Percentiles rank a stretch among this genome's conserved stretches.
These are phyloP conservation scores for Drosophila quinaria DNA, from an alignment of 2,888 invertebrate species.

Conservation along the genomic window DNA sequence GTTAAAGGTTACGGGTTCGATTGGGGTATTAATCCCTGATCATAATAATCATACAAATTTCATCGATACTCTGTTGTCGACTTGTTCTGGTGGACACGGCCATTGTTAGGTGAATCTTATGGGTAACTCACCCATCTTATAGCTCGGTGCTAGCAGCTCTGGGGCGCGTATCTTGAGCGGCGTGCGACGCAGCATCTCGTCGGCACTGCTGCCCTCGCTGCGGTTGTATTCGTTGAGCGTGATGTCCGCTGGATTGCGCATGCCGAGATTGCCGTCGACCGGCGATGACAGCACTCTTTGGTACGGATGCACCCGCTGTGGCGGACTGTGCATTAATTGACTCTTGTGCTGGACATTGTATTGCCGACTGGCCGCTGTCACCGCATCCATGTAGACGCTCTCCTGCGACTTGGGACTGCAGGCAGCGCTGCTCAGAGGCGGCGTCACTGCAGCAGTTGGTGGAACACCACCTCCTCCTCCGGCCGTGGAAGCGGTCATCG, in stretches of 20 bases:
- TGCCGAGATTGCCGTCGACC: slow-evolving; percentile 52
- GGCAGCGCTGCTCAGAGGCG: slow-evolving; percentile 61
- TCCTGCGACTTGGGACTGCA: slow-evolving; percentile 68
- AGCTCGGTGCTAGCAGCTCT: slow-evolving; percentile 70
- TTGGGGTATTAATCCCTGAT: too few species aligned
- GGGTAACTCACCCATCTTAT: slow-evolving; percentile 69
- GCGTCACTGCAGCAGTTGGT: slow-evolving; percentile 56
- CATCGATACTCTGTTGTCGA: too few species aligned
- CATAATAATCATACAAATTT: too few species aligned
- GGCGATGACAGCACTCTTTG: slow-evolving; percentile 67
- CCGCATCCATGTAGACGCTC: slow-evolving; percentile 43
- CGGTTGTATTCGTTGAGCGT: slow-evolving; percentile 85
- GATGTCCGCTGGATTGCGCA: slow-evolving; percentile 84
- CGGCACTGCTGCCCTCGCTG: slow-evolving; percentile 74
- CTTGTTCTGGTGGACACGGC: too few species aligned
- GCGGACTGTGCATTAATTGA: slow-evolving; percentile 68
- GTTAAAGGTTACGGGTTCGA: too few species aligned
- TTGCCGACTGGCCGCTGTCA: slow-evolving; percentile 29
- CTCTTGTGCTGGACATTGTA: slow-evolving; percentile 50
- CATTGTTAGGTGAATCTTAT: too few species aligned
- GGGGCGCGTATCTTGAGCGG: slow-evolving; percentile 83
- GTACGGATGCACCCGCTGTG: slow-evolving; percentile 72
- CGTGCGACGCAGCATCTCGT: slow-evolving; percentile 81
- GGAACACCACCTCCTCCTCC: slow-evolving; percentile 30
- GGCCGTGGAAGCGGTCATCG: slow-evolving; percentile 33